Base-by-base conservation (phyloP, 2,797 vertebrate genomes). In the Xenops minutus region DNA sequence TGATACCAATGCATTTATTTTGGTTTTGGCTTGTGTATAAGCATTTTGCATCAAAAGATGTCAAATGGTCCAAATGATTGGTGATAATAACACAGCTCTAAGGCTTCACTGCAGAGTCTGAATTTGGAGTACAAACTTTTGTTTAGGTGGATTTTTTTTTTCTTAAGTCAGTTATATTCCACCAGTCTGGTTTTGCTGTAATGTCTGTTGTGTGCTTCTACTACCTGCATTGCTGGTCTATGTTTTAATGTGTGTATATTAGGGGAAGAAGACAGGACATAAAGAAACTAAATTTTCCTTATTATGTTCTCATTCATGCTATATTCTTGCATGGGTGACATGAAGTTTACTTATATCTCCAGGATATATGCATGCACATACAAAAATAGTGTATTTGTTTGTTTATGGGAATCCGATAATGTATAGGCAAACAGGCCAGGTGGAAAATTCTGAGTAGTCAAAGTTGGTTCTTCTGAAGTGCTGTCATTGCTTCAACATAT, bases 1-100 rank as follows among this genome's bases (percentile, higher is more conserved):
- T 63, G 82, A 90, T 36, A 95, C 30, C 52, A 49, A 16, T 55
- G 37, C 18, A 78, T 91, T 94, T 87, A 39, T 88, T 90, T 92
- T 83, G 20, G 30, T 66, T 95, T 93, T 84, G 67, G 54, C 67
- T 88, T 56, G 12, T 36, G 20, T 51, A 77, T 92, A 75, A 81
- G 36, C 24, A 62, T 92, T 93, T 76, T 75, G 26, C 26, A 89
- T 69, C 32, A 72, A 63, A 89, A 55, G 9, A 16, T 5, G 4
- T 76, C 20, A 63, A 67, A 37, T 55, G 59, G 49, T 30, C 49
- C 49, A 89, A 89, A 72, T 44, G 32, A 22, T 44, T 51, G 13
- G 30, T 84, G 39, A 37, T 83, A 30, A 29, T 78, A 85, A 74
- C 37, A 39, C 5, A 64, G 27, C 26, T 66, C 61, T 83, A 49